phyloP scores from a whole-genome alignment of 1,140 invertebrate species.

The Meteorus sp. region DNA sequence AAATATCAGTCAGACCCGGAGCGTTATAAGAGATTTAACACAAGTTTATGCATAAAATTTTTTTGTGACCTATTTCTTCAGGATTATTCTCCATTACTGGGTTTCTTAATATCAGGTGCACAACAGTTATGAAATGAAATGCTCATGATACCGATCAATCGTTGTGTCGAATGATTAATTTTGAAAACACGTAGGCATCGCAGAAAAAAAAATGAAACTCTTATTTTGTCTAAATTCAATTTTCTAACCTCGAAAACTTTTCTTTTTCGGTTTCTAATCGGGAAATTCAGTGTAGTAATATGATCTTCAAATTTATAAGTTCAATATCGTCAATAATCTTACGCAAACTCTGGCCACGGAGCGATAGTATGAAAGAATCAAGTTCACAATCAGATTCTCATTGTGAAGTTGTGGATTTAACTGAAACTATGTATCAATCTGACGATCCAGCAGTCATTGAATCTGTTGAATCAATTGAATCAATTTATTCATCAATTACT shows the following conservation, averaged over 20 bases:
- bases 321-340: neutral
- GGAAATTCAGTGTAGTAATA: neutral
- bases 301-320: conserved; percentile 8
- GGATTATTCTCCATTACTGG: no score
- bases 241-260: no score
- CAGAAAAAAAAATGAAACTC: no score
- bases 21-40: neutral
- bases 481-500: conserved; percentile 25
- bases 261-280: no score
- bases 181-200: no score
- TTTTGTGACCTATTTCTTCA: neutral
- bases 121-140: no score
- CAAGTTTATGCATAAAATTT: neutral
- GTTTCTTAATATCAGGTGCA: no score
- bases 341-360: neutral
- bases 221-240: no score
- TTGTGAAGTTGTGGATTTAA: neutral
- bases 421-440: neutral
- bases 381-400: neutral
- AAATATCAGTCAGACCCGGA: neutral
- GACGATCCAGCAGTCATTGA: neutral
- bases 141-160: no score
- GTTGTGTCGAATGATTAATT: no score
- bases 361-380: neutral
- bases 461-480: conserved; percentile 23